Conservation (phyloP, 1,140 invertebrate genomes). For the Drosophila bipectinata region DNA sequence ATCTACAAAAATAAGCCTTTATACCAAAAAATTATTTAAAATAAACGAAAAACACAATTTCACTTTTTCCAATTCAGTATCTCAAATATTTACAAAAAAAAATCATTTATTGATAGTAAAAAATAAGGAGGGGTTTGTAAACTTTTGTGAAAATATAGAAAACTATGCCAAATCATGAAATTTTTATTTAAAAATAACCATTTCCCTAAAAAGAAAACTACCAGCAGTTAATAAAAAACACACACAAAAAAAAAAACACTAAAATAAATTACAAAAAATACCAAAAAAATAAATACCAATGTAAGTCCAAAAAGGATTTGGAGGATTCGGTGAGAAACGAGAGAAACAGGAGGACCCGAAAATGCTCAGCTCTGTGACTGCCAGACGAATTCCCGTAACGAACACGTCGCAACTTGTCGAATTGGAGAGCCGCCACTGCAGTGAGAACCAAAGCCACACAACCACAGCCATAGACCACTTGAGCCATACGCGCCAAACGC, state of each 20-base stretch:
- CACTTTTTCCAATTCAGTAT: no score
- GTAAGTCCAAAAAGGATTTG: slow-evolving; percentile 2
- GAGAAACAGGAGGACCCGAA: slow-evolving; percentile 39
- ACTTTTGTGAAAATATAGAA: slow-evolving; percentile 34
- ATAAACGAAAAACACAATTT: no score
- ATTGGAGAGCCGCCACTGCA: slow-evolving; percentile 15
- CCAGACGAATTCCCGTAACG: slow-evolving; percentile 26
- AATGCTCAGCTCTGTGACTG: slow-evolving; percentile 64
- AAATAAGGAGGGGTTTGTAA: no score
- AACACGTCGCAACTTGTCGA: slow-evolving; percentile 26
- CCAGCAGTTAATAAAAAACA: neutral
- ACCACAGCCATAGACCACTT: neutral
- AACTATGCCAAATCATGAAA: neutral
- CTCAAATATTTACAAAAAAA: no score
- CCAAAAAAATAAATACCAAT: slow-evolving; percentile 18
- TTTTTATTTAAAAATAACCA: neutral
- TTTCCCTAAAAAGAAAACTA: neutral
- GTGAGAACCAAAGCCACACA: slow-evolving; percentile 15
- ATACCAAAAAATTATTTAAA: no score
- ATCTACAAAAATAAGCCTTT: no score
- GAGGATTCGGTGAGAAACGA: slow-evolving; percentile 20
- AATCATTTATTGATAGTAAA: no score
- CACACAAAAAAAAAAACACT: neutral
- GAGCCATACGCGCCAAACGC: slow-evolving; percentile 5
- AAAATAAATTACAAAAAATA: neutral